Evolutionary conservation across 1,140 invertebrate genomes (phyloP).

Genomic region (Gonatopus flavifemur): DNA sequence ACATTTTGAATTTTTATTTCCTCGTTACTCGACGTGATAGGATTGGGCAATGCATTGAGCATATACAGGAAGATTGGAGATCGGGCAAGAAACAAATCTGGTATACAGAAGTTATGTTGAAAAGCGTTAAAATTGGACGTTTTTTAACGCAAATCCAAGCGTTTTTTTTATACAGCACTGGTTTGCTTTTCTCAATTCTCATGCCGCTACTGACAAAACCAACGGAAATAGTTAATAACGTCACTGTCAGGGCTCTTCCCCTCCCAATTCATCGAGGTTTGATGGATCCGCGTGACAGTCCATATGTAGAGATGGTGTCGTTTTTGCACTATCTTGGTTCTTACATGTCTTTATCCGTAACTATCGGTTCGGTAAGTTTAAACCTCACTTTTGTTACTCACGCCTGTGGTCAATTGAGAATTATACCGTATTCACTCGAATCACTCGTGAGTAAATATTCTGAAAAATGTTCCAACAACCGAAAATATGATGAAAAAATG

Average conservation of each 20-base stretch:
- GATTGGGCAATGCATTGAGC: constrained; percentile 19
- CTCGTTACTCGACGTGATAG: constrained; percentile 1
- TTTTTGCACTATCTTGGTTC: constrained; percentile 22
- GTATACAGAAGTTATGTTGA: constrained; percentile 21
- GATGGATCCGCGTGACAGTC: constrained; percentile 17
- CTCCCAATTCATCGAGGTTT: constrained; percentile 22
- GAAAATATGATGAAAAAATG: too few species aligned
- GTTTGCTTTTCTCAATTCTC: constrained; percentile 41
- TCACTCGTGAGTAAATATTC: too few species aligned
- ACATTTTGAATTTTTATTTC: constrained; percentile 20
- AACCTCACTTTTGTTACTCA: constrained; percentile 30
- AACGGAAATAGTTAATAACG: constrained; percentile 24
- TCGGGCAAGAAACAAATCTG: neutral
- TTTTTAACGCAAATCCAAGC: constrained; percentile 25
- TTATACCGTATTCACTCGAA: too few species aligned
- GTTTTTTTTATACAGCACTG: constrained; percentile 39
- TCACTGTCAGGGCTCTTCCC: constrained; percentile 18
- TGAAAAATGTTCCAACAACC: too few species aligned
- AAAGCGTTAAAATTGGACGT: constrained; percentile 20
- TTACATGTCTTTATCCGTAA: constrained; percentile 23
- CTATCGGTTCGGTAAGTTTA: constrained; percentile 22
- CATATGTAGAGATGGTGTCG: constrained; percentile 28
- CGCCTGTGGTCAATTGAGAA: constrained; percentile 29
- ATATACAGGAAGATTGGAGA: constrained; percentile 19
- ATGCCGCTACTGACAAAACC: constrained; percentile 36